Evolutionary conservation across 2,797 vertebrate genomes (phyloP).

Genomic region (Hafferia zeledoni): DNA sequence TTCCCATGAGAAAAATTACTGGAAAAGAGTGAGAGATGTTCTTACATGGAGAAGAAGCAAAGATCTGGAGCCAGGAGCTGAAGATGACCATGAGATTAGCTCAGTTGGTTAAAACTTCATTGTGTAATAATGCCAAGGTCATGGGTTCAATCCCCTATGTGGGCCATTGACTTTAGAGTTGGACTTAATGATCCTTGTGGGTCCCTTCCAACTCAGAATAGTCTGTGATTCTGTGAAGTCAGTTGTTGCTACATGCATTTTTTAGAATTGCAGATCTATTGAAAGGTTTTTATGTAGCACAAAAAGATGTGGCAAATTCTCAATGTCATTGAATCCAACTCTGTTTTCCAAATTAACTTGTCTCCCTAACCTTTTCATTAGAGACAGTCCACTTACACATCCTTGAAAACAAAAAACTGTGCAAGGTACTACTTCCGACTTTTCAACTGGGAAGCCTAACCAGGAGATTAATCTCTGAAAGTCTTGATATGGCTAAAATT

Average conservation of each 20-base stretch:
- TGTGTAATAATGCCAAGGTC: too few relatives aligned
- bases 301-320: conserved; percentile 25
- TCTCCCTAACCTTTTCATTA: background rate
- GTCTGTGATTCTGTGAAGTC: background rate
- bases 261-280: background rate
- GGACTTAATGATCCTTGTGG: too few relatives aligned
- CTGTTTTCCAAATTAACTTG: background rate
- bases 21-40: background rate
- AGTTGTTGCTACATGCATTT: background rate
- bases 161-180: too few relatives aligned
- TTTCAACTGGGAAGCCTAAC: background rate
- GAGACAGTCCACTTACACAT: background rate
- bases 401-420: background rate
- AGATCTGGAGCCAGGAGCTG: background rate
- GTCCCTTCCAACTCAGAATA: too few relatives aligned
- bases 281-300: background rate
- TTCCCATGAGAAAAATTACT: background rate
- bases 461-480: background rate
- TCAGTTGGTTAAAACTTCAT: too few relatives aligned
- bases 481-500: background rate
- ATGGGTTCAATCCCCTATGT: too few relatives aligned
- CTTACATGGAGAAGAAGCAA: background rate
- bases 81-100: too few relatives aligned
- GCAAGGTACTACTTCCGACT: background rate
- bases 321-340: background rate